Evolutionary conservation across 2,888 invertebrate genomes (phyloP).

Genomic region (Acrobasis repandana): DNA sequence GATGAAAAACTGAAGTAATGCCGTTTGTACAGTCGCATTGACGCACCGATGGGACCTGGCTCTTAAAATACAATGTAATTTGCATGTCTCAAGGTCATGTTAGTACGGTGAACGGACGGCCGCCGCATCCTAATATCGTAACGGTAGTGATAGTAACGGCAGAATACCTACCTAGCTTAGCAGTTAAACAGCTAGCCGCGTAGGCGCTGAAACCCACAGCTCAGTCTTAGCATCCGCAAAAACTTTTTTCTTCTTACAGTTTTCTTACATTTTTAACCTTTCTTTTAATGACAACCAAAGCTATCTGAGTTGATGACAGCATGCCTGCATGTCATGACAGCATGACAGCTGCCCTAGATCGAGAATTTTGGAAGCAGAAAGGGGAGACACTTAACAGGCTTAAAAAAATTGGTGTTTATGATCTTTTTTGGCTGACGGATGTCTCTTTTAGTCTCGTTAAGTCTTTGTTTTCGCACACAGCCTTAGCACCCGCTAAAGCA

Average conservation of each 20-base stretch:
- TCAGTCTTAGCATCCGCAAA: no score
- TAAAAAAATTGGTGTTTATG: neutral
- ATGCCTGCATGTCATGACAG: no score
- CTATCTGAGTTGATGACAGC: no score
- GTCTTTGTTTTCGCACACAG: no score
- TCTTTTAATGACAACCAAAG: no score
- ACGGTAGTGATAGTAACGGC: conserved; percentile 20
- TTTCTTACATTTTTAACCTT: no score
- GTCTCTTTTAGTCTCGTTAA: no score
- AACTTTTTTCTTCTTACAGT: no score
- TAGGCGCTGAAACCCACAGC: neutral
- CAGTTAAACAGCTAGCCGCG: neutral
- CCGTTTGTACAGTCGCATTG: neutral
- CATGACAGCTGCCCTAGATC: no score
- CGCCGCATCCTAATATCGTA: conserved; percentile 15
- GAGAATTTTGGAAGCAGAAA: no score
- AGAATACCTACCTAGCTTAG: neutral
- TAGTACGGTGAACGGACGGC: conserved; percentile 8
- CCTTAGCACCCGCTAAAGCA: no score
- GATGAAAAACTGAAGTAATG: conserved; percentile 1
- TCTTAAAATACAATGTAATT: conserved; percentile 5
- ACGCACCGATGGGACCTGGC: conserved; percentile 5
- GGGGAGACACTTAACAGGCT: no score
- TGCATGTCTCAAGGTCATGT: conserved; percentile 18
- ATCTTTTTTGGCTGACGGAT: neutral